phyloP scores from a whole-genome alignment of 2,113 vertebrate genomes.

The Gnathonemus longibarbis region DNA sequence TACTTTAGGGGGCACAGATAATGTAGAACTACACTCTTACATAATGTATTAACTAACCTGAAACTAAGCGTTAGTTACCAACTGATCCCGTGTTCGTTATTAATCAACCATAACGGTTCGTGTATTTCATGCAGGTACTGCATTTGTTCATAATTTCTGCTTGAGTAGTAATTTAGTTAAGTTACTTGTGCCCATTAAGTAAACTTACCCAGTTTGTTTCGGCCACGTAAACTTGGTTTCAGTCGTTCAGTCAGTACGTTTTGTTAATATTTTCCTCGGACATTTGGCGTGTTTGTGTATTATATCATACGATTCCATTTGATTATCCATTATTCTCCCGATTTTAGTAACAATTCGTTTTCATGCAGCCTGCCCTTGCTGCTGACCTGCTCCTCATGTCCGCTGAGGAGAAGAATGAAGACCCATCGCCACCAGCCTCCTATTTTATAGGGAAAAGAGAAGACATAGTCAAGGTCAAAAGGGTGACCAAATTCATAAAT shows the following conservation, averaged over 20 bases:
- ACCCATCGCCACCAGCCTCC: background rate
- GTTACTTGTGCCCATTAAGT: background rate
- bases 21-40: background rate
- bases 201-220: background rate
- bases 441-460: conserved; percentile 67
- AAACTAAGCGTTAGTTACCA: background rate
- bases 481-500: conserved; percentile 63
- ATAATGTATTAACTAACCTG: background rate
- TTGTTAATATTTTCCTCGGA: background rate
- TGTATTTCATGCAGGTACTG: background rate
- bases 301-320: background rate
- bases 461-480: conserved; percentile 61
- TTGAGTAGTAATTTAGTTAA: background rate
- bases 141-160: background rate
- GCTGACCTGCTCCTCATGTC: background rate
- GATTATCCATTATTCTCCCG: background rate
- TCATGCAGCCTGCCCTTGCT: background rate
- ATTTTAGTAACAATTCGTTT: background rate
- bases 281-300: background rate
- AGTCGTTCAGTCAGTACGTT: background rate
- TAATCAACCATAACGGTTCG: background rate
- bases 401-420: background rate
- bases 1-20: background rate
- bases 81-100: background rate
- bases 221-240: background rate